Base-by-base conservation (phyloP, 1,140 invertebrate species). In the Gryllus bimaculatus region DNA sequence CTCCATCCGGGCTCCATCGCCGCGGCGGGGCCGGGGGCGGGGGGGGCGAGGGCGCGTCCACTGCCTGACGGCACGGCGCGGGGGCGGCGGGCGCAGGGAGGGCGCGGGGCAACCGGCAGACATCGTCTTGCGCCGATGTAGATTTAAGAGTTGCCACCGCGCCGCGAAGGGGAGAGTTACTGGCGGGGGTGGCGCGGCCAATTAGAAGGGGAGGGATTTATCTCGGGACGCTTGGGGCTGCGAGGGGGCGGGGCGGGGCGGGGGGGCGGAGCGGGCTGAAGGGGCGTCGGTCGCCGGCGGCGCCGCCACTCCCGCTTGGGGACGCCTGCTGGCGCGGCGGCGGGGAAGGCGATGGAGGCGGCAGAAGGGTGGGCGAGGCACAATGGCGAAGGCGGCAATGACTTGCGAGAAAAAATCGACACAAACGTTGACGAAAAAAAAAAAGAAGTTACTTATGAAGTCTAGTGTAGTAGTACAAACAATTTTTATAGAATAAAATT, bases 161-260 rank as follows among this genome's bases (percentile, higher is more conserved):
- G 54, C 10, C 10, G 2, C 2, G 7, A 66, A 7, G 54, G 54
- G 54, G 54, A 66, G 54, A 66, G 54, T 66, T 66, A 66, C 54
- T 18, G n/a, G 54, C 54, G 54, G 54, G 54, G 54, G 54, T 66
- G 54, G 54, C 54, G 10, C 10, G 54, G 54, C 54, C 54, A 66
- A 66, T 66, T 66, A 66, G 54, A 66, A 66, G 54, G 54, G 54
- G 54, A 66, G 54, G 54, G 54, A 66, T 66, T 66, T 66, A 66
- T 66, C 54, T 66, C 54, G 54, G n/a, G 54, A 66, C 54, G 54
- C 54, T 66, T 18, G 54, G 54, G 54, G 54, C 10, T 18, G 54
- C 54, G 54, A 10, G 10, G 54, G 54, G 54, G 0, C 0, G 10
- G 54, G 18, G 2, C 2, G 54, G 54, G 10, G 10, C 2, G 54